phyloP scores from a whole-genome alignment of 2,888 invertebrate genomes.

The Eilema sororculum region DNA sequence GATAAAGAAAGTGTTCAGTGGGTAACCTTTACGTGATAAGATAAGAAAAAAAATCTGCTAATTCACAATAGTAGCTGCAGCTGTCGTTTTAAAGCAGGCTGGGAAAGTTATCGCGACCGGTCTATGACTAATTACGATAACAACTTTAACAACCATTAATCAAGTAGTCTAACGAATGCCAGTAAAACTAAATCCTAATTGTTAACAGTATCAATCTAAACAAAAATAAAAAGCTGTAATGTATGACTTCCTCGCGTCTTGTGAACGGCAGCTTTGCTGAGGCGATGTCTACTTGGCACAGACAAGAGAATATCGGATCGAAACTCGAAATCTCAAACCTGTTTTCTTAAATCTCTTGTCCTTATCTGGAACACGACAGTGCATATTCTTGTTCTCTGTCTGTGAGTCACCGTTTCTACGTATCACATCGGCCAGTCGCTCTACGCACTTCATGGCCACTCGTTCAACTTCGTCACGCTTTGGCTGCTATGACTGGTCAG shows the following conservation, averaged over 20 bases:
- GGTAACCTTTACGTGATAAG: conserved; percentile 77
- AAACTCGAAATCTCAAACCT: conserved; percentile 86
- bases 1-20: conserved; percentile 82
- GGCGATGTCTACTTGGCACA: conserved; percentile 79
- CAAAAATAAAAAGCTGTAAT: conserved; percentile 65
- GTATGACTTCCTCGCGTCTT: conserved; percentile 58
- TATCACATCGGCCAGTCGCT: conserved; percentile 76
- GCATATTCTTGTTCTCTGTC: conserved; percentile 75
- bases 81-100: conserved; percentile 36
- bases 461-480: conserved; percentile 84
- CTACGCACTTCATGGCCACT: conserved; percentile 86
- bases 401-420: conserved; percentile 85
- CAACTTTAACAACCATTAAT: conserved; percentile 43
- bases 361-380: conserved; percentile 65
- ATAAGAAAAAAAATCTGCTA: conserved; percentile 66
- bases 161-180: conserved; percentile 46
- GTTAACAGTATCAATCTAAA: conserved; percentile 46
- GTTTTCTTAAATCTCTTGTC: conserved; percentile 76
- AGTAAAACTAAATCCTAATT: conserved; percentile 55
- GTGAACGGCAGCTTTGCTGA: conserved; percentile 70
- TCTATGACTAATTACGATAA: conserved; percentile 56
- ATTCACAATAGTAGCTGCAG: conserved; percentile 54
- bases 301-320: conserved; percentile 85
- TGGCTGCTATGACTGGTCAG: conserved; percentile 78
- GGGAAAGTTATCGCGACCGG: conserved; percentile 45